Percentiles rank a stretch among this genome's conserved stretches.
phyloP scores from a whole-genome alignment of 2,888 invertebrate genomes.

The Papilio protenor region DNA sequence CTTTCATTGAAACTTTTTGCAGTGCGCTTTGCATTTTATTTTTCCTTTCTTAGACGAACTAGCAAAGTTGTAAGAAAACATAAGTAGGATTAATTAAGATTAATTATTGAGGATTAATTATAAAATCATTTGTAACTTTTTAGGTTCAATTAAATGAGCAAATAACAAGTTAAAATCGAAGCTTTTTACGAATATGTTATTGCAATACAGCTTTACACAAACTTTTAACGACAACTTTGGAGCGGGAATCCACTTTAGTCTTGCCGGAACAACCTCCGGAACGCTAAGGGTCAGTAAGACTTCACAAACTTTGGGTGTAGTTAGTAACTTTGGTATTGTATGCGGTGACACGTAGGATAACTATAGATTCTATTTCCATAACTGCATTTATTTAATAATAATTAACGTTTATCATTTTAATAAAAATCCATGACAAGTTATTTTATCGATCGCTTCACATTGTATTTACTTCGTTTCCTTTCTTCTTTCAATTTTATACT shows the following conservation, averaged over 20 bases:
- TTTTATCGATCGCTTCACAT: background rate
- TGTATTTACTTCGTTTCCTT: background rate
- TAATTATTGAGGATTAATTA: too few relatives aligned
- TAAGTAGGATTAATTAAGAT: too few relatives aligned
- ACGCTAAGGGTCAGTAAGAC: constrained; percentile 7
- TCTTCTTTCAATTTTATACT: background rate
- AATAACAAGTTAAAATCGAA: background rate
- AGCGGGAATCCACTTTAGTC: background rate
- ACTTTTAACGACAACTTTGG: constrained; percentile 14
- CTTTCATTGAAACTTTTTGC: too few relatives aligned
- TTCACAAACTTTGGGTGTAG: background rate
- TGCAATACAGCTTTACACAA: background rate
- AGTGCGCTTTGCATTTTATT: too few relatives aligned
- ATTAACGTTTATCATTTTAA: too few relatives aligned
- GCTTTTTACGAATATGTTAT: background rate
- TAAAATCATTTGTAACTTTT: too few relatives aligned
- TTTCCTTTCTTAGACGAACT: too few relatives aligned
- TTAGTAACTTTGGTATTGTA: constrained; percentile 3
- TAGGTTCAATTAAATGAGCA: background rate
- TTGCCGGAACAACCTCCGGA: background rate
- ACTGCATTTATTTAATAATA: background rate
- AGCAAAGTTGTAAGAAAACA: background rate
- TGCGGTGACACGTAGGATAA: background rate
- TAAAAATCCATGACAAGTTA: background rate
- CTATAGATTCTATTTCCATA: background rate